Percentiles rank a stretch among this genome's conserved stretches.
Evolutionary conservation across 2,888 invertebrate species (phyloP).

Genomic region (Hypomecis atomaria): DNA sequence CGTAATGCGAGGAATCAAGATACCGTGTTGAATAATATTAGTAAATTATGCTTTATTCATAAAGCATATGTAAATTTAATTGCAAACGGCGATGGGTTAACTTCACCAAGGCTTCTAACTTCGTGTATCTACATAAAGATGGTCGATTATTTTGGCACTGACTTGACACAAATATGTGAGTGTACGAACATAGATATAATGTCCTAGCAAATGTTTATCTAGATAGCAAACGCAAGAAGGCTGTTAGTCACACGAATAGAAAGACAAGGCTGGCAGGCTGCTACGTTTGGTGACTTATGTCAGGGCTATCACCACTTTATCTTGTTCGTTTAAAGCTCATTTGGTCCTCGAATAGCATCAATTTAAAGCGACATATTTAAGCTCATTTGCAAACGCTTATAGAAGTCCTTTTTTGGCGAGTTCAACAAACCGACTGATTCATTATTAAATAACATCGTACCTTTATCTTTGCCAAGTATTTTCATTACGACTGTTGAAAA

Average conservation of each 20-base stretch:
- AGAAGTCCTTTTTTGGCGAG: constrained; percentile 59
- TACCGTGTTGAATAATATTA: constrained; percentile 12
- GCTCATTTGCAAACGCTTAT: constrained; percentile 60
- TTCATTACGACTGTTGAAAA: constrained; percentile 47
- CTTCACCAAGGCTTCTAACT: constrained; percentile 14
- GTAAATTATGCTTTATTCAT: constrained; percentile 31
- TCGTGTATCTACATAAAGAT: neutral
- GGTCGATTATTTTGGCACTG: constrained; percentile 1
- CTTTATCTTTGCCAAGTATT: constrained; percentile 52
- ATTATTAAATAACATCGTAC: constrained; percentile 57
- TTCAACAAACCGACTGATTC: constrained; percentile 68
- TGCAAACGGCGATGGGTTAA: constrained; percentile 31
- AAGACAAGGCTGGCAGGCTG: constrained; percentile 77
- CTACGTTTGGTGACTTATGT: constrained; percentile 82
- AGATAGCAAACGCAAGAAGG: constrained; percentile 52
- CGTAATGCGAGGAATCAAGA: constrained; percentile 11
- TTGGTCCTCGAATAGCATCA: constrained; percentile 57
- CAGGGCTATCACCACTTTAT: constrained; percentile 73
- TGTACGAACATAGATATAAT: constrained; percentile 53
- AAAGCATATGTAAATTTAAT: constrained; percentile 34
- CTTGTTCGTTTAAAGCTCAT: constrained; percentile 51
- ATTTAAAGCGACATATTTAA: constrained; percentile 61
- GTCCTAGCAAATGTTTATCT: constrained; percentile 53
- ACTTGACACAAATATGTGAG: constrained; percentile 25
- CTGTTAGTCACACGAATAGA: constrained; percentile 70